Evolutionary conservation across 2,888 invertebrate species (phyloP), one percentile per base, ranked within the genome.

Genomic region (Callyntrura guangdongensis): DNA sequence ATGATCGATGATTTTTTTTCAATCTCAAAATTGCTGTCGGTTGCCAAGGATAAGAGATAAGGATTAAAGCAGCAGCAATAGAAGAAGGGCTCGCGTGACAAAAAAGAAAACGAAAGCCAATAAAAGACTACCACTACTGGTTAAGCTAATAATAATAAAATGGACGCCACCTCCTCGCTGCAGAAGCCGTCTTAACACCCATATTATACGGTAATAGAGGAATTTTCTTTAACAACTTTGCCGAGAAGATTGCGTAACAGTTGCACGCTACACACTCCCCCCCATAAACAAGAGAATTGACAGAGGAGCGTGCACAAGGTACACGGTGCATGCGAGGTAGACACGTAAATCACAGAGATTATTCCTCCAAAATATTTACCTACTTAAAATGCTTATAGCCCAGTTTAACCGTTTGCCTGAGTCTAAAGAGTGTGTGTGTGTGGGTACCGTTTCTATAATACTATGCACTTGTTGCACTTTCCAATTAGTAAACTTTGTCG

Each of bases 11-110:
- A 64, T 8, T 64, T 64, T 36, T n/a, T 36, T 36, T 36, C 36
- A 4, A 2, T 36, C 36, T 36, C 36, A 36, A 6, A 36, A 36
- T 36, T 36, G 36, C 36, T 6, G 36, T 36, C 36, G 22, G 64
- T 64, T 64, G 64, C 64, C 64, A 64, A 64, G 64, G 64, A 64
- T 64, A 64, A 64, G 64, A 64, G 64, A 64, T 64, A 64, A 64
- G 25, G 14, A 64, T 25, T 22, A 36, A 36, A 36, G 36, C 36
- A 36, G 36, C 36, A 36, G 36, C 6, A 36, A 6, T 6, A 36
- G 36, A 36, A 36, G 36, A 36, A 64, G 64, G 64, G 67, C 67
- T 69, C 36, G 67, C 67, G 67, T 69, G 67, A 69, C 36, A 69
- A 36, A 6, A 64, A 14, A 20, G 6, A 64, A 22, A 20, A 64